Base-by-base conservation (phyloP, 2,113 vertebrate species). In the Perca fluviatilis region DNA sequence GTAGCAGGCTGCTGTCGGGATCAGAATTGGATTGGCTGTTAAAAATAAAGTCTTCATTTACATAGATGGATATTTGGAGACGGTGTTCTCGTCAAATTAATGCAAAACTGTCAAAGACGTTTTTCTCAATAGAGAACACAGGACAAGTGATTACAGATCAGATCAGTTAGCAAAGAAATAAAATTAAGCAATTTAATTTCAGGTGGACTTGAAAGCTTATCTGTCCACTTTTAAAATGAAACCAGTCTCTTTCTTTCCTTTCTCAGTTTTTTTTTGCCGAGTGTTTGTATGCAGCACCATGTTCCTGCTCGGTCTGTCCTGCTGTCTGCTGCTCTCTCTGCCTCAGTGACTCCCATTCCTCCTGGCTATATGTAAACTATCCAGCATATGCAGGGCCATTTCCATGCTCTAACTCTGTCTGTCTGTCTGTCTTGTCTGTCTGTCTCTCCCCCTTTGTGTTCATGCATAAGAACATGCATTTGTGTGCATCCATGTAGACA, bases 401-500 rank as follows among this genome's bases (percentile, higher is more conserved):
- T 76, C 71, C 54, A 69, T 30, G 69, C 61, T 75, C 69, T 61
- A 30, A 56, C 60, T 74, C 47, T 36, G 77, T 76, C 79, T 47
- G 36, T 61, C 66, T 74, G 13, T 56, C 46, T 66, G 27, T 27
- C 27, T 27, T 27, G 27, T 27, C 27, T 80, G 63, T 61, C 66
- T 74, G 13, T 56, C 46, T 66, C 30, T 8, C 53, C 80, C 33
- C 11, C 57, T 81, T 77, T 86, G 30, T 79, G 76, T 71, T 83
- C 86, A 77, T 88, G 88, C 84, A 81, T 83, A 78, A 66, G 60
- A 82, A 68, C 65, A 53, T 56, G 27, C 75, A 68, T 86, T 79
- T 85, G 79, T 88, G 80, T 79, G 51, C 74, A 79, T 79, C 60
- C 83, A 53, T 79, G 65, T 68, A 65, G 80, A 77, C 67, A 85